Evolutionary conservation across 2,113 vertebrate genomes (phyloP).

Genomic region (Pluvianellus socialis): DNA sequence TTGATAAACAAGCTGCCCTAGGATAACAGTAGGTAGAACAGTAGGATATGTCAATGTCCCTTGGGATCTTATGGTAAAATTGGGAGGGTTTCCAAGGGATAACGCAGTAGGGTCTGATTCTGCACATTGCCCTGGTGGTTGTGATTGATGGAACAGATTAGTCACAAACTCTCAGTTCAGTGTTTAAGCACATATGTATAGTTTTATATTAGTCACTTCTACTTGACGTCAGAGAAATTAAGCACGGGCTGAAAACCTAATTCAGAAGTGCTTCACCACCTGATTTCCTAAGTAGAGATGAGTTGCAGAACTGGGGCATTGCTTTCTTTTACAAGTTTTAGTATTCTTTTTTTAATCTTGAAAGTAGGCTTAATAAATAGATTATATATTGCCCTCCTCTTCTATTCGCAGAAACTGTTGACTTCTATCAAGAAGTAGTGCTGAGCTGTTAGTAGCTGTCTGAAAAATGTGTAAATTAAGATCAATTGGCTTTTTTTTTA

Average conservation of each 20-base stretch:
- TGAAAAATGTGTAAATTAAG: background rate
- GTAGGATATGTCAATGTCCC: background rate
- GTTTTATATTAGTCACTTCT: conserved; percentile 2
- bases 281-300: background rate
- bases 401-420: background rate
- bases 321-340: background rate
- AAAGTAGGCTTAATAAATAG: background rate
- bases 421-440: background rate
- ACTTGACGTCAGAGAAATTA: conserved; percentile 29
- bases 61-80: background rate
- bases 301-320: conserved; percentile 2
- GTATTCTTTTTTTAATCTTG: background rate
- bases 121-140: background rate
- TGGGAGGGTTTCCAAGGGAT: background rate
- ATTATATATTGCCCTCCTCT: background rate
- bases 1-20: background rate
- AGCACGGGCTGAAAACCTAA: background rate
- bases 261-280: background rate
- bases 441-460: background rate
- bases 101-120: background rate
- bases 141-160: background rate
- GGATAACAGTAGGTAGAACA: background rate
- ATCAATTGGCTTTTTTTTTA: background rate
- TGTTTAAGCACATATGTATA: background rate
- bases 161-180: background rate